Conservation (phyloP, 1,140 invertebrate species). For the Hypothenemus hampei region DNA sequence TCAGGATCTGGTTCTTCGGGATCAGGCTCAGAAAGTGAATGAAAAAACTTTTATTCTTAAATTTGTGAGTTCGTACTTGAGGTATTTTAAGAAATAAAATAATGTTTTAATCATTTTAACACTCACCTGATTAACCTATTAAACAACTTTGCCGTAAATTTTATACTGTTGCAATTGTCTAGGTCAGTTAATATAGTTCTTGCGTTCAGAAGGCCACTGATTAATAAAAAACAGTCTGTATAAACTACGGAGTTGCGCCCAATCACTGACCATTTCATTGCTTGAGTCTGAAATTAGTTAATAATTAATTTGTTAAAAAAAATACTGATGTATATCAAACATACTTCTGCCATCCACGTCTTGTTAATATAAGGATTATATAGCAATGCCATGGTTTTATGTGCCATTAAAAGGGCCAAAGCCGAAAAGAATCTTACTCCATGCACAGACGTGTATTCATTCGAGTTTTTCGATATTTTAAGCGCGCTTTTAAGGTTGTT, state of each 20-base stretch:
- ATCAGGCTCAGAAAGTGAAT: slow-evolving; percentile 14
- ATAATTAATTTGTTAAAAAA: slow-evolving; percentile 50
- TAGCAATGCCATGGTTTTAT: slow-evolving; percentile 68
- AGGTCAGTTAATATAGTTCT: slow-evolving; percentile 52
- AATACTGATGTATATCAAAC: neutral
- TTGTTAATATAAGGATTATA: slow-evolving; percentile 67
- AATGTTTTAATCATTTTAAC: neutral
- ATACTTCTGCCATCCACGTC: slow-evolving; percentile 60
- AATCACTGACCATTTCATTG: slow-evolving; percentile 62
- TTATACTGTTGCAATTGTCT: slow-evolving; percentile 20
- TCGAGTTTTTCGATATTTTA: slow-evolving; percentile 47
- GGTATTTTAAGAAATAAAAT: neutral
- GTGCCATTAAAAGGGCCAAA: slow-evolving; percentile 57
- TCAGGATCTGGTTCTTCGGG: slow-evolving; percentile 29
- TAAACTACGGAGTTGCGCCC: slow-evolving; percentile 67
- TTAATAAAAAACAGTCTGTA: slow-evolving; percentile 70
- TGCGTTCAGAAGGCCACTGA: slow-evolving; percentile 65
- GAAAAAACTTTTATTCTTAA: neutral
- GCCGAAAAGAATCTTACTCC: slow-evolving; percentile 63
- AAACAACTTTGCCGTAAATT: slow-evolving; percentile 31
- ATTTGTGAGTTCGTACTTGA: too few species aligned
- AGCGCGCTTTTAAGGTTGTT: slow-evolving; percentile 55
- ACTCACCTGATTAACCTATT: slow-evolving; percentile 34
- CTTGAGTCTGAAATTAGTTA: slow-evolving; percentile 58
- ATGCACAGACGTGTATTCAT: slow-evolving; percentile 60